Evolutionary conservation across 1,140 invertebrate species (phyloP), one percentile per base, ranked within the genome.

Genomic region (Caerostris darwini): DNA sequence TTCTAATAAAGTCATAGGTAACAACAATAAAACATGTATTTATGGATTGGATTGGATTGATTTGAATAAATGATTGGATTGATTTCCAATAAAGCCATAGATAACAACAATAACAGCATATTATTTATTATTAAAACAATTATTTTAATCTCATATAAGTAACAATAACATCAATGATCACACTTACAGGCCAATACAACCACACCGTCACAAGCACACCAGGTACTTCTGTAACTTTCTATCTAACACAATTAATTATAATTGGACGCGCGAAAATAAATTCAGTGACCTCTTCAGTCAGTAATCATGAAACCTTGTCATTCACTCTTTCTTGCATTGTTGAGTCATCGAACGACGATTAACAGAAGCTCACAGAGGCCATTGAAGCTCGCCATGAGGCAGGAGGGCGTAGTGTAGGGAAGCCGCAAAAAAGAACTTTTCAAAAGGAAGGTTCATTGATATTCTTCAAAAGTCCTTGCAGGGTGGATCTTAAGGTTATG

Each of bases 371-470:
- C 50, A 71, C 10, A 7, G 67, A 90, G 87, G 56, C 87, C 89
- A 90, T 69, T 90, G 69, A 90, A 81, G 67, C n/a, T 69, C 19
- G 12, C 6, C 34, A 77, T 77, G 71, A 77, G 10, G 71, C 50
- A 34, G 71, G 71, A 12, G 71, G 10, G 4, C 59, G 53, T 10
- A 50, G 14, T 67, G 61, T 67, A 19, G 69, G 56, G 71, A 90
- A 77, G 89, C 69, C 89, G 17, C 89, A 90, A 58, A 90, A 87
- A 34, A 61, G 53, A 34, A 64, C 54, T 85, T 87, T 90, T 90
- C 87, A 58, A 81, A 69, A 81, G 89, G 7, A 53, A 90, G 14
- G 77, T 92, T 64, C 81, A 92, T 92, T 92, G 90, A 83, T 92
- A 92, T 92, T 82, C 89, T 59, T 58, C 59, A 17, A 58, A 91